Conservation (phyloP, 2,113 vertebrate genomes). For the Bos taurus region ARS-UCD2.0 NC_037338.1:10342001-10342500, state of each 20-base stretch:
- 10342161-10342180: not conserved
- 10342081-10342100: not conserved
- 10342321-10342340: not conserved
- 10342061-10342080: not conserved
- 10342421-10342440: not conserved
- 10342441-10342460: not conserved
- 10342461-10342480: not conserved
- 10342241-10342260: not conserved
- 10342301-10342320: not conserved
- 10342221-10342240: not conserved
- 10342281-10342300: not conserved
- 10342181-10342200: not conserved
- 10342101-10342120: rapidly evolving
- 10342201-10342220: not conserved
- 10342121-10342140: rapidly evolving
- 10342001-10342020: not conserved
- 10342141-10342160: not conserved
- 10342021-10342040: not conserved
- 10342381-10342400: not conserved
- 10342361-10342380: not conserved
- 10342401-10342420: not conserved
- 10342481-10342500: not conserved
- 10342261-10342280: not conserved
- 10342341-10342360: not conserved
- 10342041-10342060: not conserved